phyloP scores from a whole-genome alignment of 2,797 vertebrate species.

The Miichthys miiuy region DNA sequence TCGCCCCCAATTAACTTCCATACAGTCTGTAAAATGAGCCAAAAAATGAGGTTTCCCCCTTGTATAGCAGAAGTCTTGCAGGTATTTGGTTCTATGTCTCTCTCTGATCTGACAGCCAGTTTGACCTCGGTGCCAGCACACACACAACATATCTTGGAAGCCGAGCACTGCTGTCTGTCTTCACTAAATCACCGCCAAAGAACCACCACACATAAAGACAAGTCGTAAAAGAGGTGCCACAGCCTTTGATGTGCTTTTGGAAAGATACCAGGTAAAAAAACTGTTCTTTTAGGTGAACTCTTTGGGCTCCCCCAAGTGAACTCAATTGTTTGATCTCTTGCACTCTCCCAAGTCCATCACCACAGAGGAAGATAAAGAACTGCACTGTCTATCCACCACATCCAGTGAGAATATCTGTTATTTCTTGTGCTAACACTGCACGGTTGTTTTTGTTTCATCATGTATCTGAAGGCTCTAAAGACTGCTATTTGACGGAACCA shows the following conservation, averaged over 20 bases:
- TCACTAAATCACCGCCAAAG: conserved; percentile 29
- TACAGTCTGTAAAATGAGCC: conserved; percentile 1
- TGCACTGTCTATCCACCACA: conserved; percentile 2
- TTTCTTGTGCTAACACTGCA: conserved; percentile 33
- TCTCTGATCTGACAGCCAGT: conserved; percentile 42
- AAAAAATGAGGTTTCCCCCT: conserved; percentile 8
- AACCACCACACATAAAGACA: conserved; percentile 13
- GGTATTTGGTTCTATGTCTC: conserved; percentile 11
- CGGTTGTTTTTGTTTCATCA: conserved; percentile 69
- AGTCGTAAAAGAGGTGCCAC: conserved; percentile 13
- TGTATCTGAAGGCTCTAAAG: conserved; percentile 68
- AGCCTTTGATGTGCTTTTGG: conserved; percentile 33
- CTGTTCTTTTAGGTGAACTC: conserved; percentile 1
- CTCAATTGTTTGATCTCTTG: conserved; percentile 36
- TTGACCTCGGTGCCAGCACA: conserved; percentile 32
- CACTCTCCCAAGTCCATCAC: conserved; percentile 29
- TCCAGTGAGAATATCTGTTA: conserved; percentile 39
- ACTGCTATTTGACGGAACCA: conserved; percentile 66
- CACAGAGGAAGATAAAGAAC: conserved; percentile 26
- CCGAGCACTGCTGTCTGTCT: conserved; percentile 24
- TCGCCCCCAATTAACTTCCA: not conserved
- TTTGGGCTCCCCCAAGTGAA: conserved; percentile 31
- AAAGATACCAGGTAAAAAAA: conserved; percentile 42
- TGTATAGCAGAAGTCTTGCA: not conserved
- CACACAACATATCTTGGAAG: conserved; percentile 6